These are phyloP conservation scores for Phymorhynchus buccinoides DNA, from an alignment of 1,140 invertebrate genomes.

Conservation along the genomic window DNA sequence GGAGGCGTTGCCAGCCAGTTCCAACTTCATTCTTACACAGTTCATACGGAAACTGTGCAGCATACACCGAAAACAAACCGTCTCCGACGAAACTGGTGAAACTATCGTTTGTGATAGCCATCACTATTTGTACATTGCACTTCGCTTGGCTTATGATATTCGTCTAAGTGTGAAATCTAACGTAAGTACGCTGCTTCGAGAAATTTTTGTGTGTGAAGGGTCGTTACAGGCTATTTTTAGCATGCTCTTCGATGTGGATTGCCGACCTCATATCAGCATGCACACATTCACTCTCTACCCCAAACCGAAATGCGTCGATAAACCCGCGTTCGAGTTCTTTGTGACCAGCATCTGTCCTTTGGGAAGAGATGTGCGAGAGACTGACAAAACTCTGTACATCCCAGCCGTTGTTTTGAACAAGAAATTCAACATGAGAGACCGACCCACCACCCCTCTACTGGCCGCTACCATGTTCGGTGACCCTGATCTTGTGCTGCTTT, in stretches of 20 bases:
- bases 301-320: slow-evolving; percentile 32
- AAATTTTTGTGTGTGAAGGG: slow-evolving; percentile 53
- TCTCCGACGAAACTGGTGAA: neutral
- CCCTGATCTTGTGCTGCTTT: slow-evolving; percentile 38
- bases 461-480: slow-evolving; percentile 47
- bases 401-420: slow-evolving; percentile 39
- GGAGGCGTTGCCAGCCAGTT: neutral
- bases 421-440: slow-evolving; percentile 26
- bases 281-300: slow-evolving; percentile 49
- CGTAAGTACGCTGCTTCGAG: slow-evolving; percentile 44
- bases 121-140: slow-evolving; percentile 44
- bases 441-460: slow-evolving; percentile 43
- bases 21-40: neutral
- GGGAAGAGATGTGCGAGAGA: slow-evolving; percentile 18
- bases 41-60: neutral
- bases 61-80: neutral
- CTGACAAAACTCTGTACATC: neutral
- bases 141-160: slow-evolving; percentile 49
- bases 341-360: slow-evolving; percentile 43
- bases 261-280: slow-evolving; percentile 34
- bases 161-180: slow-evolving; percentile 30
- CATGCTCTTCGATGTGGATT: slow-evolving; percentile 46
- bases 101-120: slow-evolving; percentile 24
- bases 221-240: slow-evolving; percentile 58
- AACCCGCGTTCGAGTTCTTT: slow-evolving; percentile 48